phyloP scores from a whole-genome alignment of 1,140 invertebrate genomes.

The Whitmania pigra region DNA sequence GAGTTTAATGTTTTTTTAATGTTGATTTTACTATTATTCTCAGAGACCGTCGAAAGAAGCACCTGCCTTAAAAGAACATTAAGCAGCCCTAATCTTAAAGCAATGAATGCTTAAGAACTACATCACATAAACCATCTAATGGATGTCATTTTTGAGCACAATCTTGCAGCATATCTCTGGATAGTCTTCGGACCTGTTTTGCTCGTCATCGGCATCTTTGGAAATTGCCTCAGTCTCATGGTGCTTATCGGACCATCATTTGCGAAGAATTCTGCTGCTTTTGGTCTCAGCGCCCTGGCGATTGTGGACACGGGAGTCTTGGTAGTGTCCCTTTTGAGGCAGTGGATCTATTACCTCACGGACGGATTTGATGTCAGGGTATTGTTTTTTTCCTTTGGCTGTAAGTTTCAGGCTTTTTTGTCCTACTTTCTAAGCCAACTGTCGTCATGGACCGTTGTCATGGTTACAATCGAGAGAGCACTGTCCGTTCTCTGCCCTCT shows the following conservation, averaged over 20 bases:
- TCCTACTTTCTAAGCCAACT: conserved; percentile 15
- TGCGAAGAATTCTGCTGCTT: neutral
- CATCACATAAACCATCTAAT: no score
- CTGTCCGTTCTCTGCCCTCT: conserved; percentile 24
- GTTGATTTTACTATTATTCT: no score
- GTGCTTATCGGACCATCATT: conserved; percentile 9
- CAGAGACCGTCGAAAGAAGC: no score
- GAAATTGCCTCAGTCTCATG: conserved; percentile 18
- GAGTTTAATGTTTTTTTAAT: no score
- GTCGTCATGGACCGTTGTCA: conserved; percentile 26
- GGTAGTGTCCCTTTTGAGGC: conserved; percentile 13
- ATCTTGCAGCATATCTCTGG: neutral
- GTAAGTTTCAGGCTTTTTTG: conserved; percentile 14
- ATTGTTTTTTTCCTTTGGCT: conserved; percentile 9
- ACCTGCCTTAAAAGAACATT: no score
- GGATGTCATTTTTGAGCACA: neutral
- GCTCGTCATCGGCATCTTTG: conserved; percentile 17
- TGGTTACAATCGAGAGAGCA: conserved; percentile 26
- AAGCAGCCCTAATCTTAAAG: no score
- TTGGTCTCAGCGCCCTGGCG: conserved; percentile 18
- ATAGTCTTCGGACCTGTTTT: conserved; percentile 14
- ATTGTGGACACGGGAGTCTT: conserved; percentile 21
- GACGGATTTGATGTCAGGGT: conserved; percentile 12
- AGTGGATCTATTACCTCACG: conserved; percentile 16
- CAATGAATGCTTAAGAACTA: no score